Evolutionary conservation across 2,797 vertebrate genomes (phyloP), one percentile per base, ranked within the genome.

Genomic region (Dermochelys coriacea): DNA sequence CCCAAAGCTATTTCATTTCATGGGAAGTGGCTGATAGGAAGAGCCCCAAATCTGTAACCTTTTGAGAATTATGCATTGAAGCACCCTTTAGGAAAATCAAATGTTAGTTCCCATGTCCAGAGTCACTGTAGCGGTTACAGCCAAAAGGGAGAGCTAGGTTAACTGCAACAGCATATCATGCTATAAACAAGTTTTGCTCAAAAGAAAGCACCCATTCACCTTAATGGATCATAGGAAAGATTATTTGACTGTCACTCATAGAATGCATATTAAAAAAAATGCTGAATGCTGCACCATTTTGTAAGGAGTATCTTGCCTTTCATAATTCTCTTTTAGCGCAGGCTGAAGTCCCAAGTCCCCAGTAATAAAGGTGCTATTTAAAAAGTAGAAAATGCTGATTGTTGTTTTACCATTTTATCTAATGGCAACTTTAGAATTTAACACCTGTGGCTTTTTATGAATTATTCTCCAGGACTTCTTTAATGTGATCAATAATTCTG

Each of bases 401-500:
- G 14, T 45, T 93, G 91, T 91, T 83, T 95, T 64, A 64, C 83
- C 9, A 78, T 84, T 94, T 16, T 81, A 78, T 5, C 78, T 49
- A 78, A 15, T 86, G 37, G 29, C 34, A 83, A 61, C 19, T 91
- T 91, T 37, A 34, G 27, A 71, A 54, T 82, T 55, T 54, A 82
- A 78, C 50, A 68, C 54, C 77, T 74, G 55, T n/a, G 37, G 51
- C 55, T 81, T 75, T 87, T 85, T 57, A 79, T 85, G 55, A 27
- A 92, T 59, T 91, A 87, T 96, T 92, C 51, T 68, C 9, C 34
- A 61, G 4, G 6, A 71, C 50, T 80, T 41, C 61, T 68, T 90
- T 92, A 91, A 85, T 85, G 74, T 68, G 49, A 93, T 86, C 37
- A 83, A 85, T 87, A 89, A 89, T 81, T 82, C 45, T 52, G 16